Conservation (phyloP, 2,797 vertebrate genomes). For the Simalia tracyae region DNA sequence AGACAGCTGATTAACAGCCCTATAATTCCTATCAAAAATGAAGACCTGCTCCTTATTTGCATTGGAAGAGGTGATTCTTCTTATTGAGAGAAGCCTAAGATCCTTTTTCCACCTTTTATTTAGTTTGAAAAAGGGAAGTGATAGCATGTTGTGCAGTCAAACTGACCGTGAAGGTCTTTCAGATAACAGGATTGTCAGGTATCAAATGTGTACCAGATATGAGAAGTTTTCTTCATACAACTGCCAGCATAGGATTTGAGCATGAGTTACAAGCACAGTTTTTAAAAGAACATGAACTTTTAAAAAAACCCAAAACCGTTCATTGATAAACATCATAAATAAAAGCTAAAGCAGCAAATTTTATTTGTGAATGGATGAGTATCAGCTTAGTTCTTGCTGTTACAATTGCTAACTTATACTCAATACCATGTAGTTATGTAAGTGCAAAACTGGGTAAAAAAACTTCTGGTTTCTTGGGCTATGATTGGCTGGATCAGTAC, state of each 20-base stretch:
- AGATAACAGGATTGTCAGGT: not conserved
- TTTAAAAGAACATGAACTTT: not conserved
- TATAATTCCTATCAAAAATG: not conserved
- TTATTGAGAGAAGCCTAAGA: not conserved
- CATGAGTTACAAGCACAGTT: not conserved
- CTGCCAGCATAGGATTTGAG: not conserved
- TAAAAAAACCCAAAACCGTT: not conserved
- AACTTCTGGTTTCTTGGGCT: not conserved
- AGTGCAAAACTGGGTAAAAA: not conserved
- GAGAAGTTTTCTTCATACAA: not conserved
- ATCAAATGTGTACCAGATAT: not conserved
- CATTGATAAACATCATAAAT: not conserved
- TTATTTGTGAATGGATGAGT: not conserved
- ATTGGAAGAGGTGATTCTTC: not conserved
- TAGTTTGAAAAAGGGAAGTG: not conserved
- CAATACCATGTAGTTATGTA: not conserved
- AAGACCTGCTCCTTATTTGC: not conserved
- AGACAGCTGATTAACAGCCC: not conserved
- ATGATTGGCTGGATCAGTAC: not conserved
- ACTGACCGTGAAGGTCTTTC: not conserved
- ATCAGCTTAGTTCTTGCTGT: not conserved
- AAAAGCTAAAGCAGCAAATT: not conserved
- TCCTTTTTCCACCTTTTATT: not conserved
- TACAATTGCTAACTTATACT: not conserved
- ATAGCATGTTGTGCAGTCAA: not conserved